Evolutionary conservation across 2,888 invertebrate species (phyloP), one percentile per base, ranked within the genome.

Genomic region (Phlogophora meticulosa): DNA sequence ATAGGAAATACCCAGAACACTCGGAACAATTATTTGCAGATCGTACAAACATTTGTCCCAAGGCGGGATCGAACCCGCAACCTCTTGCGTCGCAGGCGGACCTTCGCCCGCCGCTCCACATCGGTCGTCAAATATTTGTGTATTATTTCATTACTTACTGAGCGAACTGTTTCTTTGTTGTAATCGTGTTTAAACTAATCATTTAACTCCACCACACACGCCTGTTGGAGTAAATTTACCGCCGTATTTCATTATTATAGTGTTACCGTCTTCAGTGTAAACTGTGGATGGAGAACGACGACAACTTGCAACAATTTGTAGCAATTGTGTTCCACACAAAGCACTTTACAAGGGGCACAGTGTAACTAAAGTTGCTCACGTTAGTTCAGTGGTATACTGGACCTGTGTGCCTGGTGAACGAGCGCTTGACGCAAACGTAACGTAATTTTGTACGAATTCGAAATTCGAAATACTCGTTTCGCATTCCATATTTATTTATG

Each of bases 271-370:
- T 22, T 67, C 40, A 28, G 36, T 5, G 34, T 56, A 56, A 45
- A 72, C 51, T 70, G 67, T 45, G 10, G 10, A 22, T 45, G 10
- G 10, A 22, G 22, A 4, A 28, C 38, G 17, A 70, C 70, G 70
- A 60, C 42, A 60, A 72, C 51, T 72, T 61, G 62, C 42, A 57
- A 59, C 72, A 72, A 76, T 72, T 72, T 76, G 77, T 52, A 76
- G 56, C 76, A 76, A 76, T 72, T 76, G 53, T 71, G 46, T 28
- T 11, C 24, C 24, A 36, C 53, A 68, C 72, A 76, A 75, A 72
- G 72, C 72, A 76, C 76, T 76, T 68, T 57, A 76, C 71, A 62
- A 62, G 51, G 46, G 40, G 45, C 20, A 76, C 61, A 43, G 34
- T 70, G 9, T 52, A 69, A 57, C 62, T 70, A 4, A 57, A 70